Conservation (phyloP, 2,797 vertebrate species). For the Pipistrellus kuhlii region DNA sequence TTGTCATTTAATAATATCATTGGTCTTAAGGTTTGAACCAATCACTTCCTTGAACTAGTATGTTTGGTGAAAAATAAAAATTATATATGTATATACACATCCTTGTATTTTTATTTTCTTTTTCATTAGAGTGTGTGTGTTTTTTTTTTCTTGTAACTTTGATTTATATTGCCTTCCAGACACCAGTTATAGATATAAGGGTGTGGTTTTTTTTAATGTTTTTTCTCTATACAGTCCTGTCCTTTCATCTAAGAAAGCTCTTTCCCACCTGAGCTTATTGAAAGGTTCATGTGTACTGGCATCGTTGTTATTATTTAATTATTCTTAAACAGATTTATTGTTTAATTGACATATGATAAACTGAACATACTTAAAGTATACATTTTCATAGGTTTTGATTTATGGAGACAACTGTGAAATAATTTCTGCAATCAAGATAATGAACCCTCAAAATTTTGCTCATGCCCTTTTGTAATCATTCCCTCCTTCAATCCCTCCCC, state of each 20-base stretch:
- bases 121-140: neutral
- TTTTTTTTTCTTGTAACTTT: neutral
- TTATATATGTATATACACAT: neutral
- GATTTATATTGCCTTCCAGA: neutral
- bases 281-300: neutral
- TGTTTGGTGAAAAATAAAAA: neutral
- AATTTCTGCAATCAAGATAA: neutral
- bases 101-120: neutral
- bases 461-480: neutral
- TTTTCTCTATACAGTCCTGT: neutral
- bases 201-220: neutral
- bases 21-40: neutral
- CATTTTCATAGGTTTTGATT: neutral
- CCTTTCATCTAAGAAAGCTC: neutral
- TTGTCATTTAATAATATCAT: neutral
- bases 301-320: neutral
- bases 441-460: neutral
- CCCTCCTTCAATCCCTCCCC: neutral
- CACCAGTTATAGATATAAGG: neutral
- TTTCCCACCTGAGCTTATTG: neutral
- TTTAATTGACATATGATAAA: neutral
- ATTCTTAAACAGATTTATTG: neutral
- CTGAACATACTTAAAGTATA: neutral
- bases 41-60: neutral
- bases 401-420: neutral